phyloP scores from a whole-genome alignment of 2,888 invertebrate species.

The Strigamia transsilvanica region DNA sequence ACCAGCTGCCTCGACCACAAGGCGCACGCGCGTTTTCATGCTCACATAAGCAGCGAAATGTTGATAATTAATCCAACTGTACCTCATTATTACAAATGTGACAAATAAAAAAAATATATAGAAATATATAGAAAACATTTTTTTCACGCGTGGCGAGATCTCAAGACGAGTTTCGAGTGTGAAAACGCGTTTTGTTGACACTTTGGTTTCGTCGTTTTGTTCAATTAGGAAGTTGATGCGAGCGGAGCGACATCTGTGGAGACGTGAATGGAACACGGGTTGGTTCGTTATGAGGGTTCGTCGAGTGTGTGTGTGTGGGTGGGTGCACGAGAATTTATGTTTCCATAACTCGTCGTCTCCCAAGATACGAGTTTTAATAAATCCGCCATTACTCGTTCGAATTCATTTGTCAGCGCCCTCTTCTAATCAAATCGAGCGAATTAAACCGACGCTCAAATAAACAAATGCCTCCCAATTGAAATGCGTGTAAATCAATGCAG shows the following conservation, averaged over 20 bases:
- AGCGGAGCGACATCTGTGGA: not conserved
- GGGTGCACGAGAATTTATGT: not conserved
- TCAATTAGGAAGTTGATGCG: not conserved
- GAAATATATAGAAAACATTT: not conserved
- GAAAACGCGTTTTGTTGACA: too few species aligned
- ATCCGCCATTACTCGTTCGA: slow-evolving; percentile 9
- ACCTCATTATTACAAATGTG: slow-evolving; percentile 15
- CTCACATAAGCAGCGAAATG: slow-evolving; percentile 21
- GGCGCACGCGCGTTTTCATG: slow-evolving; percentile 20
- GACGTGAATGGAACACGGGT: not conserved
- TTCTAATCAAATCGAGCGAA: slow-evolving; percentile 42
- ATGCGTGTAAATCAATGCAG: not conserved
- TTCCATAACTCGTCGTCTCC: slow-evolving; percentile 17
- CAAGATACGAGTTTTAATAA: slow-evolving; percentile 35
- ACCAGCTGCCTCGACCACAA: slow-evolving; percentile 33
- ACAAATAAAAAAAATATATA: not conserved
- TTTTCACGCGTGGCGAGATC: not conserved
- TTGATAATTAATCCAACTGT: slow-evolving; percentile 8
- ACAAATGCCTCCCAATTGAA: slow-evolving; percentile 7
- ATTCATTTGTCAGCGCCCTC: slow-evolving; percentile 41
- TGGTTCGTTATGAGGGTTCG: not conserved
- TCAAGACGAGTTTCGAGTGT: not conserved
- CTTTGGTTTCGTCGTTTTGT: not conserved
- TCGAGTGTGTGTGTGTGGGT: not conserved
- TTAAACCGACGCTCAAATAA: slow-evolving; percentile 11